A percentile compares a stretch with the other conserved stretches of the same genome.
These are phyloP conservation scores for Sebastes kiyomatsui DNA, from an alignment of 2,797 vertebrate genomes.

Conservation along the genomic window DNA sequence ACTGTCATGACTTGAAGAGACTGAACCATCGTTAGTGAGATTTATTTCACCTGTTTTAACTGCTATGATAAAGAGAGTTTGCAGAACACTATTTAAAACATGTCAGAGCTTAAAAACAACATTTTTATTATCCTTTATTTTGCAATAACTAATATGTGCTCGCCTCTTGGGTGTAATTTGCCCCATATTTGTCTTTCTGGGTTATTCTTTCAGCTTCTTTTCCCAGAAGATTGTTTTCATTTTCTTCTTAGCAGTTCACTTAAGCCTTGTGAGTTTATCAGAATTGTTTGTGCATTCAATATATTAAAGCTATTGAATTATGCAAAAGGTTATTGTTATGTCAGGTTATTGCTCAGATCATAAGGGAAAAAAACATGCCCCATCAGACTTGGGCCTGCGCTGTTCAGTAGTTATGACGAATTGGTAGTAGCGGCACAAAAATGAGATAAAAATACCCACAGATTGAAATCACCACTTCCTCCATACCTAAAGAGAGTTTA, in stretches of 20 bases:
- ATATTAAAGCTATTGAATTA: conserved; percentile 5
- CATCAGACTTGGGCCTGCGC: background rate
- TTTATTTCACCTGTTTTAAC: too few relatives aligned
- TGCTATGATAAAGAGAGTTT: too few relatives aligned
- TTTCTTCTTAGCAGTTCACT: background rate
- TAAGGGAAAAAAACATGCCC: background rate
- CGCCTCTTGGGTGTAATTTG: background rate
- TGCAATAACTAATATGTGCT: background rate
- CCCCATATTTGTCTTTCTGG: background rate
- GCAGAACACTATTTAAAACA: background rate
- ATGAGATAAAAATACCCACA: too few relatives aligned
- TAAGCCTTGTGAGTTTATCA: background rate
- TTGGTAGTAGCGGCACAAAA: too few relatives aligned
- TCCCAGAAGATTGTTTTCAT: background rate
- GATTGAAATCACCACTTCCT: background rate
- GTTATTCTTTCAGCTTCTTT: background rate
- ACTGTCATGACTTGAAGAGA: too few relatives aligned
- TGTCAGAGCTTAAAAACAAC: background rate
- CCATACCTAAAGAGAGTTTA: background rate
- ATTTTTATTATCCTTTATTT: background rate
- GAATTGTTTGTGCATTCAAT: background rate
- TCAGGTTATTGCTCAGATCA: background rate
- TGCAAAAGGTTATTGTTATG: background rate
- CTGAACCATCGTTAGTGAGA: too few relatives aligned
- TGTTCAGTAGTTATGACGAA: background rate